A percentile compares a stretch with the other conserved stretches of the same genome.
These are phyloP conservation scores for Aptenodytes patagonicus DNA, from an alignment of 2,113 vertebrate species.

Conservation along the genomic window DNA sequence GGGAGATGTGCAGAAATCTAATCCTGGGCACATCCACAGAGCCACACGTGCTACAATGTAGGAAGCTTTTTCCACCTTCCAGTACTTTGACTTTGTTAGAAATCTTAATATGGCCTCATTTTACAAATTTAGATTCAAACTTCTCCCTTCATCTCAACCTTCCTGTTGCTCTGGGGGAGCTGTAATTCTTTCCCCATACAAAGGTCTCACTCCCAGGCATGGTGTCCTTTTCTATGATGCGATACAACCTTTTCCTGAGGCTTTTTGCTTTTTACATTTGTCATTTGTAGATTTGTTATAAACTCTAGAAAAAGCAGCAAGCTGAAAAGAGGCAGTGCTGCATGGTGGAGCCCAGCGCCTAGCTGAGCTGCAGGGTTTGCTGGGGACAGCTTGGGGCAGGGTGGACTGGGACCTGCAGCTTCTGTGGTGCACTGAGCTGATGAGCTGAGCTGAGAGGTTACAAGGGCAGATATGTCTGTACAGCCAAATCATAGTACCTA, in stretches of 20 bases:
- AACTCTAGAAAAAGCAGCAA: not conserved
- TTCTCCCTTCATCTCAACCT: not conserved
- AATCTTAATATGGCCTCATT: not conserved
- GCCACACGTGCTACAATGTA: accelerated
- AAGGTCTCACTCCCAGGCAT: not conserved
- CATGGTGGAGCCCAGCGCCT: not conserved
- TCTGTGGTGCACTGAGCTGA: not conserved
- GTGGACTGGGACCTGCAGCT: not conserved
- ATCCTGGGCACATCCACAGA: not conserved
- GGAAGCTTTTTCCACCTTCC: not conserved
- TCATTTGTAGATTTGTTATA: not conserved
- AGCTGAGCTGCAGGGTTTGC: not conserved
- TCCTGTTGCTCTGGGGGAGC: not conserved
- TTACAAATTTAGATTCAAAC: not conserved
- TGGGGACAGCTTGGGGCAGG: not conserved
- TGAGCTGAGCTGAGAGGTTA: not conserved
- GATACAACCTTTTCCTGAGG: not conserved
- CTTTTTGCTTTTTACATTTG: not conserved
- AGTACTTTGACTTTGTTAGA: not conserved
- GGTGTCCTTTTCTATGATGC: not conserved
- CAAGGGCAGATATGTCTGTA: not conserved
- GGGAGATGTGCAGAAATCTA: not conserved
- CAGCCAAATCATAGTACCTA: not conserved
- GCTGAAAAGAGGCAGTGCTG: not conserved
- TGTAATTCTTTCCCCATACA: not conserved